Evolutionary conservation across 2,113 vertebrate genomes (phyloP).

Genomic region (Benitochromis conjunctus): DNA sequence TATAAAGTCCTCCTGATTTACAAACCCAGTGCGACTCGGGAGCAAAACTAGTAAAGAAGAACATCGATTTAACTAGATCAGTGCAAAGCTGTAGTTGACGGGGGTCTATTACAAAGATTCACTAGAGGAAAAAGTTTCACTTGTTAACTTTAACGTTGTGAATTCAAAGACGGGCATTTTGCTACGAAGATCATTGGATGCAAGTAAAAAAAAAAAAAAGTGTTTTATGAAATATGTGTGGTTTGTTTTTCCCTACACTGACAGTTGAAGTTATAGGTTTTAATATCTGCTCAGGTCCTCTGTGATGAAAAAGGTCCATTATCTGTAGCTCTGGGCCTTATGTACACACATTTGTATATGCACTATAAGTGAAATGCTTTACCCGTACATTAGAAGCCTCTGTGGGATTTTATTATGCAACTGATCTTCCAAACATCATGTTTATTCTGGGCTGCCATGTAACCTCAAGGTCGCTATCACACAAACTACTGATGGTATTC

Average conservation of each 20-base stretch:
- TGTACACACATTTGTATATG: conserved; percentile 30
- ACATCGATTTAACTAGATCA: neutral
- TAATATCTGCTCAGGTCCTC: conserved; percentile 55
- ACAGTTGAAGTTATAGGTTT: neutral
- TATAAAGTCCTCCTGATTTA: neutral
- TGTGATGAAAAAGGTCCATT: conserved; percentile 9
- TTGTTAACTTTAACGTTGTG: neutral
- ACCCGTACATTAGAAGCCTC: conserved; percentile 18
- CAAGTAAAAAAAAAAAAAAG: neutral
- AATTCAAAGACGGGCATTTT: neutral
- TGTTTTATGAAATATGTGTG: neutral
- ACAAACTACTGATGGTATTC: conserved; percentile 33
- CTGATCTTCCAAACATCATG: conserved; percentile 13
- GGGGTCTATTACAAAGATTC: neutral
- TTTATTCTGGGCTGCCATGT: conserved; percentile 24
- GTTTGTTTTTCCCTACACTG: neutral
- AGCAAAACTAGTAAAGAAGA: neutral
- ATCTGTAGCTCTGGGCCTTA: conserved; percentile 27
- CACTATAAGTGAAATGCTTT: conserved; percentile 55
- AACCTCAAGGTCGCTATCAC: neutral
- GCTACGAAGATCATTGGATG: neutral
- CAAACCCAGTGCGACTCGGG: neutral
- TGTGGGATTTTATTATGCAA: conserved; percentile 48
- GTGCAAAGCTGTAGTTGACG: neutral
- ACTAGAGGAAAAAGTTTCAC: neutral